Evolutionary conservation across 2,797 vertebrate species (phyloP).

Genomic region (Rallus crepitans): DNA sequence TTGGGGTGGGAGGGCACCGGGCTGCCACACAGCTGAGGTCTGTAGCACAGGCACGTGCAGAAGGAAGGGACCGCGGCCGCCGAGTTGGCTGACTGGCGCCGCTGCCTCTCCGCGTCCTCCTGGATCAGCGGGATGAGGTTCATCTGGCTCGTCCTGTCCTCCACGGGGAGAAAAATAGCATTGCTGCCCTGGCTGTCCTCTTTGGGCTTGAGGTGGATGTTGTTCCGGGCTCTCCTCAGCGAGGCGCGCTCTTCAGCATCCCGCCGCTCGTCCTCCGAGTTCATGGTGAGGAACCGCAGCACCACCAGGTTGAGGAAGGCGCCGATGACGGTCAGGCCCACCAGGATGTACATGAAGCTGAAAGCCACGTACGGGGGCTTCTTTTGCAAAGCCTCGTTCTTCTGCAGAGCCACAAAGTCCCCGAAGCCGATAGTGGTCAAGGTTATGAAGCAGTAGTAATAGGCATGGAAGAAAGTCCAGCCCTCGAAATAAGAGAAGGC

Average conservation of each 20-base stretch:
- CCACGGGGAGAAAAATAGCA: constrained; percentile 84
- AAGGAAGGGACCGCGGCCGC: constrained; percentile 84
- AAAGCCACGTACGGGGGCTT: constrained; percentile 94
- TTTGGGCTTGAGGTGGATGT: constrained; percentile 52
- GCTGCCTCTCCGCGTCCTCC: constrained; percentile 79
- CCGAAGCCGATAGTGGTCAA: constrained; percentile 98
- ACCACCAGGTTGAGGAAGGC: constrained; percentile 97
- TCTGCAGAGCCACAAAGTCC: constrained; percentile 97
- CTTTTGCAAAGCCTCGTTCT: constrained; percentile 94
- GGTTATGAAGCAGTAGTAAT: constrained; percentile 98
- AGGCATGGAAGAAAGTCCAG: constrained; percentile 98
- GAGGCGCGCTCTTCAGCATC: constrained; percentile 87
- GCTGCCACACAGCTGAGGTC: constrained; percentile 81
- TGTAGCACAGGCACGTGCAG: constrained; percentile 89
- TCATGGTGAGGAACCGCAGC: constrained; percentile 94
- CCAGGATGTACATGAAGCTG: constrained; percentile 97
- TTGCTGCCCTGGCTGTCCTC: constrained; percentile 80
- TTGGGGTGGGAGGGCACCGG: constrained; percentile 76
- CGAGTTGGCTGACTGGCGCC: constrained; percentile 65
- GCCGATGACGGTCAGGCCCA: constrained; percentile 94
- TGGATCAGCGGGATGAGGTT: constrained; percentile 85
- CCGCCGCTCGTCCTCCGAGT: constrained; percentile 87
- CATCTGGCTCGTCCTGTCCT: constrained; percentile 89
- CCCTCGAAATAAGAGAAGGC: constrained; percentile 95
- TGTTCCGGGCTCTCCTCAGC: constrained; percentile 80